Conservation (phyloP, 2,113 vertebrate genomes). For the Bolborhynchus lineola region DNA sequence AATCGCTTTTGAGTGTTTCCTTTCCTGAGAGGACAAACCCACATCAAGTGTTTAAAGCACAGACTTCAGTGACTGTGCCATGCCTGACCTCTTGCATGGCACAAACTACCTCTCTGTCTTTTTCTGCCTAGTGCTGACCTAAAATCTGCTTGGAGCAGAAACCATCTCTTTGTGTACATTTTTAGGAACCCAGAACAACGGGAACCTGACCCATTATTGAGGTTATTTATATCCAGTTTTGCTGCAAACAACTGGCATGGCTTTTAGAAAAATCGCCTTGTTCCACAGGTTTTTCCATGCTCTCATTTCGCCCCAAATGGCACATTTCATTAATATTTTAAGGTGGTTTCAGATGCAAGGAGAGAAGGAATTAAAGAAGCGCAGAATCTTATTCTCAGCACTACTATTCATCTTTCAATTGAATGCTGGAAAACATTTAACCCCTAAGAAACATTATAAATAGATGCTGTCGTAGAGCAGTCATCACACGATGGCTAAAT, state of each 20-base stretch:
- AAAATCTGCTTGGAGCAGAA: neutral
- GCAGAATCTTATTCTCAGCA: neutral
- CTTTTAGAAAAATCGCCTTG: neutral
- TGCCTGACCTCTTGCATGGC: neutral
- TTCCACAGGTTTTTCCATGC: neutral
- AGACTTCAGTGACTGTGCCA: neutral
- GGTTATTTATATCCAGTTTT: neutral
- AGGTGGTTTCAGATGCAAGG: neutral
- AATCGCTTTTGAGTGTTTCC: neutral
- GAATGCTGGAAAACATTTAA: neutral
- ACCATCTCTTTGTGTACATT: neutral
- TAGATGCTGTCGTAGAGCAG: neutral
- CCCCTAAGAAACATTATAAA: neutral
- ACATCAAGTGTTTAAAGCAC: neutral
- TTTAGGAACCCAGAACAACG: neutral
- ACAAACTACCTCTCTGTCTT: neutral
- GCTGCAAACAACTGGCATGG: neutral
- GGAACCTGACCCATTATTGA: neutral
- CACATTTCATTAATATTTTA: neutral
- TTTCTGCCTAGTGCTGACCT: neutral
- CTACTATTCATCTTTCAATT: neutral
- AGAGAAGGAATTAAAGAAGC: neutral
- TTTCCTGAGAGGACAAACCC: neutral
- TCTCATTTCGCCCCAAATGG: neutral
- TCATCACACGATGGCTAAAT: neutral